Evolutionary conservation across 2,113 vertebrate genomes (phyloP), one percentile per base, ranked within the genome.

Genomic region (Syrmaticus mikado): DNA sequence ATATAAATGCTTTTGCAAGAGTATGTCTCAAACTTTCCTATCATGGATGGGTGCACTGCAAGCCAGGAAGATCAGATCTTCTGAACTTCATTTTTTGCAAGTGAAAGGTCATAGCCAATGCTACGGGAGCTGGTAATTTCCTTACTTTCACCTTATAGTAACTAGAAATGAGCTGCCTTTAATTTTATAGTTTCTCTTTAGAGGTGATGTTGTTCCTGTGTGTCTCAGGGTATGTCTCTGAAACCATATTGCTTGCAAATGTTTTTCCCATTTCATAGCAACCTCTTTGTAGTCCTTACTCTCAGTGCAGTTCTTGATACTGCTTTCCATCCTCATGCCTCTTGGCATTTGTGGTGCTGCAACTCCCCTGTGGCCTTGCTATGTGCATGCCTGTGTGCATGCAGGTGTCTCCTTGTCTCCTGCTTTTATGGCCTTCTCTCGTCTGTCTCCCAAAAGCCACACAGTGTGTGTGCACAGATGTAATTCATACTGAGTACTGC

Each of bases 271-370:
- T 2, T 70, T 94, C 82, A 13, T 30, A 20, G 22, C 36, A 78
- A 55, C 5, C 2, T 58, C 17, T 72, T 21, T 65, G 45, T 8
- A 60, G 19, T 6, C 7, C 2, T 3, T 8, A 2, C 65, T 82
- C 80, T 41, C 18, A 10, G 25, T 81, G 17, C 16, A 52, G 13
- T 11, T 91, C 82, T 73, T 60, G 45, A 41, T 38, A 28, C 9
- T 13, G 2, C 36, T 64, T 5, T 58, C 3, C 6, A 8, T 70
- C 8, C 82, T 76, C 34, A 9, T 1, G 3, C 41, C 5, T 62
- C 6, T 10, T 6, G 5, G 4, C 2, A 30, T 46, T 10, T 13
- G 14, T 22, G 1, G 7, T 64, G 36, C 32, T 16, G 16, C 1
- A 5, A 4, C 45, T 74, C 41, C 2, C 0, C 25, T 55, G 32